Conservation (phyloP, 53 echinoderm and acorn worm genomes). For the Paracentrotus lividus region DNA sequence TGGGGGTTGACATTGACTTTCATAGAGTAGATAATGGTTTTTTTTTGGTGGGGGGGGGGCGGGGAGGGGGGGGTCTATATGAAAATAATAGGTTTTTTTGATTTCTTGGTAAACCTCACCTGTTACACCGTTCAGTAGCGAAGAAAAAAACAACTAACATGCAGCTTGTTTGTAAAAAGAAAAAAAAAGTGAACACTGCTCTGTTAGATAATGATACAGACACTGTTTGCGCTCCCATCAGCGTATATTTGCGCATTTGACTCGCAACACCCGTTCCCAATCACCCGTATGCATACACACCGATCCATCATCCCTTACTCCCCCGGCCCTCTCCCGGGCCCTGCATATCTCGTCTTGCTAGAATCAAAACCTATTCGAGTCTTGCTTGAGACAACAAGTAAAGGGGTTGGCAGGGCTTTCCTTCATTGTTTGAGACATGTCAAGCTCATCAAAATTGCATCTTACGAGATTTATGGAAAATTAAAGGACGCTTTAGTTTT, state of each 20-base stretch:
- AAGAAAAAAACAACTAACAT: slow-evolving; percentile 29
- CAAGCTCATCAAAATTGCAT: slow-evolving; percentile 58
- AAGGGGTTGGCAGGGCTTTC: neutral
- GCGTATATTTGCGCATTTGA: slow-evolving; percentile 39
- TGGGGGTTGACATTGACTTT: too few species aligned
- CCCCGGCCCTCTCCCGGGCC: neutral
- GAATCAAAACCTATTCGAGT: slow-evolving; percentile 18
- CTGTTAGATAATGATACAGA: slow-evolving; percentile 53
- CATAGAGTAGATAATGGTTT: too few species aligned
- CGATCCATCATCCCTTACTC: slow-evolving; percentile 52
- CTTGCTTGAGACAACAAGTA: slow-evolving; percentile 39
- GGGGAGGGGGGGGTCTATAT: too few species aligned
- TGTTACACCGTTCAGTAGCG: neutral
- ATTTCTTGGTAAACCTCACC: neutral
- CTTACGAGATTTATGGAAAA: slow-evolving; percentile 58
- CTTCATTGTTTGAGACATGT: slow-evolving; percentile 55
- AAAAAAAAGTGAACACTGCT: slow-evolving; percentile 23
- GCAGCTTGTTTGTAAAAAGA: neutral
- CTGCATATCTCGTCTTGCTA: neutral
- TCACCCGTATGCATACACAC: slow-evolving; percentile 48
- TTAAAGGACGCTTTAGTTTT: slow-evolving; percentile 49
- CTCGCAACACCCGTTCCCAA: slow-evolving; percentile 48
- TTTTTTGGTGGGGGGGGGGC: too few species aligned
- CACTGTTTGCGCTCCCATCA: slow-evolving; percentile 48
- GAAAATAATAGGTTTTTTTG: too few species aligned